Base-by-base conservation (phyloP, 2,888 invertebrate genomes). In the Aporophyla nigra region DNA sequence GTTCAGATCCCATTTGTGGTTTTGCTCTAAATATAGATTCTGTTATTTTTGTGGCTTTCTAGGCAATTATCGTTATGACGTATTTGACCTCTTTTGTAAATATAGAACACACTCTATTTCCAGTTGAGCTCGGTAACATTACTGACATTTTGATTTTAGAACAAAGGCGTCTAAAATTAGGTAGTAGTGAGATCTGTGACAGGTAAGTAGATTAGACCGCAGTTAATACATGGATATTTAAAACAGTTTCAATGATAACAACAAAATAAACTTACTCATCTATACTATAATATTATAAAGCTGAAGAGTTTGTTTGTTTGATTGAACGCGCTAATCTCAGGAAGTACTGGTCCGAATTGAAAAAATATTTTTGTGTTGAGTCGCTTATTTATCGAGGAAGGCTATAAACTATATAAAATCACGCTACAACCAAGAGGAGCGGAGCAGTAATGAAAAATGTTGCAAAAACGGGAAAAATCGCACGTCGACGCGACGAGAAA, bases 41-140 rank as follows among this genome's bases (percentile, higher is more conserved):
- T 16, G 43, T 66, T 61, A 70, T 66, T 61, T 78, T 61, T 82
- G 78, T 78, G 80, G 76, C 72, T 71, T 71, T 56, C 51, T 19
- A 14, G 14, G 14, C 21, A 51, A 70, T 80, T 70, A 70, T 66
- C n/a, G n/a, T 56, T 54, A 74, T 80, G 7, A 21, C 43, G 5
- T 62, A 14, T n/a, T 76, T 62, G 61, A 49, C 46, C 61, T 40
- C 49, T 61, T 59, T 74, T 27, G 21, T 46, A 54, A 5, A 62
- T 40, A 74, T 63, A 74, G 21, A 58, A 10, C 16, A 43, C 12
- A 19, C 1, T 75, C 43, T 53, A 59, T 66, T 76, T 66, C 21
- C 27, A 53, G 58, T 21, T 2, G 16, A 24, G n/a, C 16, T 59
- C 19, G 14, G 14, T 33, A 16, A 58, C 5, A 16, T 24, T 24